Base-by-base conservation (phyloP, 92 coral and sea anemone genomes). In the Phenganax subtilis region DNA sequence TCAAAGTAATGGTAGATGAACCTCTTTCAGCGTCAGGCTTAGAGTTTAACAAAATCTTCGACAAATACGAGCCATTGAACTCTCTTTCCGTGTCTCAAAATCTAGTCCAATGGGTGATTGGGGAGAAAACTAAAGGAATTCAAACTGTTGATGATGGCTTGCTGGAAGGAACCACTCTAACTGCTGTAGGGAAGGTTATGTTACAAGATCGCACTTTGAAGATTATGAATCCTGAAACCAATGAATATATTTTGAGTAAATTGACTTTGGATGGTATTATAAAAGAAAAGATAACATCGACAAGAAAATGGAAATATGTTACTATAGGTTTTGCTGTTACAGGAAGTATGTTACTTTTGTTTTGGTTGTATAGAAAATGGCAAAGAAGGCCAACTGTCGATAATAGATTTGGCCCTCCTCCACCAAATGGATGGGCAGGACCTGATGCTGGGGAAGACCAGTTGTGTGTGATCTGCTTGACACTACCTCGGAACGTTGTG, bases 81-180 rank as follows among this genome's bases (percentile, higher is more conserved):
- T 85, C 76, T 14, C 85, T 68, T 58, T 82, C 91, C 14, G 89
- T 90, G 30, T 85, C 97, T 11, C 90, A 90, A 54, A 90, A 87
- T 60, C 79, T 96, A n/a, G 84, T 96, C 0, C 97, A 96, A 81
- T 96, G 99, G 99, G 97, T 88, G 58, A 92, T 90, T 69, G 99
- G 99, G 31, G 97, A 96, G 51, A 96, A 90, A 71, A 90, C 93
- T 1, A 96, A 96, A 60, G 99, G 97, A 20, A 92, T 88, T 80
- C 99, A 89, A 75, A 89, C 96, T 28, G 76, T 96, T 5, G 99
- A 96, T 55, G 90, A 90, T 66, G 89, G 91, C 80, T 64, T 96
- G 17, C 89, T 88, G 37, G 89, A 90, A 27, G 97, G 97, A 70
- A 88, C 97, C 10, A 84, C 96, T 16, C 73, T 92, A 8, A 89